A percentile compares a stretch with the other conserved stretches of the same genome.
Conservation (phyloP, 2,797 vertebrate genomes). For the Setipinna tenuifilis region DNA sequence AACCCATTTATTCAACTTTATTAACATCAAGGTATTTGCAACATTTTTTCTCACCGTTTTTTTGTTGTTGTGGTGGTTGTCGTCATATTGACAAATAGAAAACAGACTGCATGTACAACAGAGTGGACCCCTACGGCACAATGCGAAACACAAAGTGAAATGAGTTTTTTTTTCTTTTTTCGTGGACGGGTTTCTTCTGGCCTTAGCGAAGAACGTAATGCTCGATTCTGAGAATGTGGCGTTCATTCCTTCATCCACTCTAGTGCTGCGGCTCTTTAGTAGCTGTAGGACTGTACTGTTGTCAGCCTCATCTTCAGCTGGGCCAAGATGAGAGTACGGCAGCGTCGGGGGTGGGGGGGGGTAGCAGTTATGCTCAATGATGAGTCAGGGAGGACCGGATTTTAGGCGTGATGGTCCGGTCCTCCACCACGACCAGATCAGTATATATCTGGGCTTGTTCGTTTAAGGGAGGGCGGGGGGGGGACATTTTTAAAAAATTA, state of each 20-base stretch:
- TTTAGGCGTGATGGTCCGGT: not conserved
- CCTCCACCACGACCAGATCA: not conserved
- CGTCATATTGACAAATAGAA: constrained; percentile 90
- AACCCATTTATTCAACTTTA: constrained; percentile 95
- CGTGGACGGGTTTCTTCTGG: constrained; percentile 54
- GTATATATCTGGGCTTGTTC: not conserved
- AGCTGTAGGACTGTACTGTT: constrained; percentile 64
- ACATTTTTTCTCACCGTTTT: constrained; percentile 68
- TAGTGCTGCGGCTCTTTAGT: constrained; percentile 69
- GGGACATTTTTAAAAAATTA: too few relatives aligned
- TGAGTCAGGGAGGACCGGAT: not conserved
- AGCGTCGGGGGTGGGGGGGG: not conserved
- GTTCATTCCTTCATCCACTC: constrained; percentile 76
- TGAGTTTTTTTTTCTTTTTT: constrained; percentile 61
- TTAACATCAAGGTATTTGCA: constrained; percentile 86
- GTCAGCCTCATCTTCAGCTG: constrained; percentile 59
- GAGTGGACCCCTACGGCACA: constrained; percentile 84
- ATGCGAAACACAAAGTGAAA: constrained; percentile 88
- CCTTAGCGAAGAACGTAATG: constrained; percentile 66
- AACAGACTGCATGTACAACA: constrained; percentile 93
- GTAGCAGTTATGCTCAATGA: not conserved
- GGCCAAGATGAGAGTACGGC: not conserved
- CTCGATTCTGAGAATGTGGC: constrained; percentile 69
- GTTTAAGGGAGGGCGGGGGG: too few relatives aligned
- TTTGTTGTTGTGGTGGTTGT: constrained; percentile 72